Conservation (phyloP, 1,140 invertebrate genomes). For the Aphaenogaster ashmeadi region DNA sequence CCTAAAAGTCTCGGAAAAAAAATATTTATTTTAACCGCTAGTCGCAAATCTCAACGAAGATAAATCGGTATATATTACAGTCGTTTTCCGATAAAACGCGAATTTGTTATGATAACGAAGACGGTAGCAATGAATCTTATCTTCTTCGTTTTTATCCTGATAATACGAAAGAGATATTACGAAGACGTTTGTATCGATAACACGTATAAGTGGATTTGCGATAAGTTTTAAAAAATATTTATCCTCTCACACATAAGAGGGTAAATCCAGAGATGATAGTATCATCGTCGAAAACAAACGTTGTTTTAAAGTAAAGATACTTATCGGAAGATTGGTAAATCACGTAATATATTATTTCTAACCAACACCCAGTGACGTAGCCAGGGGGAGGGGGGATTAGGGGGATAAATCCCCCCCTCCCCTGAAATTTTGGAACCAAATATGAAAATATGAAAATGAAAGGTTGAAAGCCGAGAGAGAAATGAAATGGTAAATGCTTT, state of each 20-base stretch:
- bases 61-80: neutral
- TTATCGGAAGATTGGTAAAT: neutral
- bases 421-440: too few species aligned
- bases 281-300: neutral
- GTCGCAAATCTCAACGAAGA: neutral
- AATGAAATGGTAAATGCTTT: too few species aligned
- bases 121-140: neutral
- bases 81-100: neutral
- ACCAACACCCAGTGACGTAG: neutral
- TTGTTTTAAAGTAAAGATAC: neutral
- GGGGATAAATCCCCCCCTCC: too few species aligned
- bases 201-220: neutral
- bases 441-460: too few species aligned
- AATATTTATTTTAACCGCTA: neutral
- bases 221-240: slow-evolving; percentile 27
- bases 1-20: neutral
- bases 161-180: slow-evolving; percentile 2
- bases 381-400: too few species aligned
- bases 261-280: neutral
- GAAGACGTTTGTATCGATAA: neutral
- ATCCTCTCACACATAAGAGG: neutral
- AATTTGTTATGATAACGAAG: neutral
- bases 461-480: too few species aligned
- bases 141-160: neutral
- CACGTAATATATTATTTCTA: neutral